phyloP scores from a whole-genome alignment of 2,888 invertebrate genomes.

The Nomada lathburiana region DNA sequence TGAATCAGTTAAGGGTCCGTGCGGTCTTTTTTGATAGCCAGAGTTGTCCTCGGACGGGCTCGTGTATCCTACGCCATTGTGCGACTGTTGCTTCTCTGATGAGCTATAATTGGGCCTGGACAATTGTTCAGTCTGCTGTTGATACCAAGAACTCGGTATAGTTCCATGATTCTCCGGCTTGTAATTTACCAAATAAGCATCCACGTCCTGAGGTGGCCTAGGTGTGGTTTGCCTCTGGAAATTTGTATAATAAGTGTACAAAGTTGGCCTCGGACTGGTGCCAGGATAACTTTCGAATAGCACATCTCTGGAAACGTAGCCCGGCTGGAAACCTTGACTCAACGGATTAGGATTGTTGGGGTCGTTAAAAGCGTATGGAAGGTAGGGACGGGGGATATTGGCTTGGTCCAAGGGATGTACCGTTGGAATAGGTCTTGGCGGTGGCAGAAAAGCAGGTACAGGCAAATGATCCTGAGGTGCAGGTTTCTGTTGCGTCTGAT shows the following conservation, averaged over 20 bases:
- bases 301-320: conserved; percentile 58
- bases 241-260: conserved; percentile 72
- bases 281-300: conserved; percentile 68
- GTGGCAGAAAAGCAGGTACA: conserved; percentile 16
- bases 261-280: conserved; percentile 65
- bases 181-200: conserved; percentile 38
- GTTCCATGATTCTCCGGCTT: conserved; percentile 17
- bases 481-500: conserved; percentile 9
- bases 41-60: not conserved
- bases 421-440: conserved; percentile 59
- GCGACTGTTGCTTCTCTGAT: conserved; percentile 13
- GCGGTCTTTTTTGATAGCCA: not conserved
- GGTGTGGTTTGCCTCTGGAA: conserved; percentile 44
- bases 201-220: conserved; percentile 28
- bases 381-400: conserved; percentile 24
- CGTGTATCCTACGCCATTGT: not conserved
- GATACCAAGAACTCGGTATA: conserved; percentile 11
- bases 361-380: conserved; percentile 68
- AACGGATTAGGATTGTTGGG: conserved; percentile 79
- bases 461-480: not conserved
- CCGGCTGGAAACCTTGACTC: conserved; percentile 69
- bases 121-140: conserved; percentile 6
- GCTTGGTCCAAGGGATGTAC: conserved; percentile 6
- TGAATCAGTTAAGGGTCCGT: not conserved
- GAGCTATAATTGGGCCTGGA: conserved; percentile 21